Base-by-base conservation (phyloP, 2,888 invertebrate species). In the Clostera curtula region DNA sequence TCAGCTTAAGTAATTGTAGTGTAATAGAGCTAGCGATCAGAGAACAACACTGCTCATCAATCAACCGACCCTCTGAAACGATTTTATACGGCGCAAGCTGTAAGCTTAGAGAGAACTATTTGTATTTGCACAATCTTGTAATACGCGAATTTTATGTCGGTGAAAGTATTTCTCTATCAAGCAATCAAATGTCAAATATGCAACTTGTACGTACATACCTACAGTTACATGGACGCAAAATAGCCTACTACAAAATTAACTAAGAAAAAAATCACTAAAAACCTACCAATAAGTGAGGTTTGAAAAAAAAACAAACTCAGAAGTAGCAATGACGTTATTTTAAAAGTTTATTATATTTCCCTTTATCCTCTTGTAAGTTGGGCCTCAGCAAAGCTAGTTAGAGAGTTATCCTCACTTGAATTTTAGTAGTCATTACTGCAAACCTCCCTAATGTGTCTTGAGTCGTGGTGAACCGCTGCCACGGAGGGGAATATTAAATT, bases 1-100 rank as follows among this genome's bases (percentile, higher is more conserved):
- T 80, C 73, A 75, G 72, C 76, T 77, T 73, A 75, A 75, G 70
- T 75, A 74, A 77, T 77, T 71, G 68, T 45, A 57, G 57, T 70
- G 75, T 75, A 76, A 76, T 75, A 68, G 73, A 69, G 64, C 59
- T 56, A 59, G 56, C 70, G 67, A 74, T 74, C 75, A 69, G 63
- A 54, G 60, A 68, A 70, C 73, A 75, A 66, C 67, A 63, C 66
- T 54, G 55, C 60, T 74, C 76, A 80, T 80, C 77, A 74, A 80
- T 80, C 80, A 79, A 68, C 49, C 53, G 56, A 48, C 71, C 73
- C 75, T 41, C 34, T 28, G 12, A 31, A 36, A 36, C 19, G 34
- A 37, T 36, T 42, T 41, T 32, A 27, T 34, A 16, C 19, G 18
- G 16, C 20, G 12, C 22, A 36, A 36, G 27, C 20, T 10, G 6